Conservation (phyloP, 2,888 invertebrate genomes). For the Parnassius orleans region DNA sequence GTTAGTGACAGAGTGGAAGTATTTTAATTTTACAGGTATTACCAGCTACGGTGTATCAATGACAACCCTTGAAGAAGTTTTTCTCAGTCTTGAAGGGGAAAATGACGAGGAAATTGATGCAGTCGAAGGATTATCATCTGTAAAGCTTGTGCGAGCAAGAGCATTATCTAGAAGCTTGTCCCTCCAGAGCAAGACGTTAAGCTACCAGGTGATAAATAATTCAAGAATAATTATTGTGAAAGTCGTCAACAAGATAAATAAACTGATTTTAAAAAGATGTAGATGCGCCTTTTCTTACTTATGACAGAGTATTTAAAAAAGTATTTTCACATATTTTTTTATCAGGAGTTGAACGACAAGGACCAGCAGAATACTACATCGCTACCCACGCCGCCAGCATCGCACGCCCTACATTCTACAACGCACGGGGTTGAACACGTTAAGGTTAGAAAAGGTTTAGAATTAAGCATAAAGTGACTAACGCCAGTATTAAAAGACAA, state of each 20-base stretch:
- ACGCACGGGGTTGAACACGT: conserved; percentile 75
- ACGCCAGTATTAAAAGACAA: no score
- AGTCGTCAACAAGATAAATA: background rate
- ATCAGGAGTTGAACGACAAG: conserved; percentile 80
- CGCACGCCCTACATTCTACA: conserved; percentile 74
- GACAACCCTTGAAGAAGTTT: conserved; percentile 93
- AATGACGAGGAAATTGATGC: conserved; percentile 84
- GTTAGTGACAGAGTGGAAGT: no score
- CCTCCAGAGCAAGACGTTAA: conserved; percentile 87
- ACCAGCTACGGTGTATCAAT: conserved; percentile 93
- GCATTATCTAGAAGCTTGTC: conserved; percentile 86
- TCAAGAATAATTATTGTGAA: background rate
- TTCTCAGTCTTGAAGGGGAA: conserved; percentile 88
- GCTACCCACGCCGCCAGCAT: conserved; percentile 66
- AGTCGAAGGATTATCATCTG: conserved; percentile 87
- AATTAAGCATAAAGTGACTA: no score
- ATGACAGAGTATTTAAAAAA: background rate
- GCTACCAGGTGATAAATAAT: conserved; percentile 76
- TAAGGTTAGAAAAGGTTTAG: conserved; percentile 50
- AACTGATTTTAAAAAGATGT: background rate
- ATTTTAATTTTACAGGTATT: conserved; percentile 70
- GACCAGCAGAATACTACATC: conserved; percentile 68
- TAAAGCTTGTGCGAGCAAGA: conserved; percentile 86
- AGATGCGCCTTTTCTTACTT: no score
- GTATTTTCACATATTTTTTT: background rate